phyloP scores from a whole-genome alignment of 2,888 invertebrate genomes.

The Diarsia mendica region DNA sequence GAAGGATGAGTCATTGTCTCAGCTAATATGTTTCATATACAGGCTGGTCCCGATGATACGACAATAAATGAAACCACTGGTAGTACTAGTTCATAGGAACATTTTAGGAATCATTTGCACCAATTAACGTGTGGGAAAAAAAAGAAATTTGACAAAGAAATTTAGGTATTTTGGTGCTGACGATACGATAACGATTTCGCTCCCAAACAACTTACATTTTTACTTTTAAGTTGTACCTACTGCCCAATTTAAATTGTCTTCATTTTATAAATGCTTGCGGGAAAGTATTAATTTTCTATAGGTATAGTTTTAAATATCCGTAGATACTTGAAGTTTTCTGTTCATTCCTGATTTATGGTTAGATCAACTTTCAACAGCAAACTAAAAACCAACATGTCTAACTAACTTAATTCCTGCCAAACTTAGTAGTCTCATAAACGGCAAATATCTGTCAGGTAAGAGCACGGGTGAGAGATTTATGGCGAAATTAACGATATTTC shows the following conservation, averaged over 20 bases:
- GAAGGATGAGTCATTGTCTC: slow-evolving; percentile 4
- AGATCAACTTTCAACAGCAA: background rate
- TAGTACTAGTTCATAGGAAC: too few relatives aligned
- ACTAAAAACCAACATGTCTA: background rate
- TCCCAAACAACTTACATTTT: background rate
- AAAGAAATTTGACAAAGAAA: too few relatives aligned
- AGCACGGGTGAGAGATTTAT: too few relatives aligned
- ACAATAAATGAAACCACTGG: too few relatives aligned
- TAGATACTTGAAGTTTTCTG: background rate
- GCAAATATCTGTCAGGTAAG: background rate
- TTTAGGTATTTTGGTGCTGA: too few relatives aligned
- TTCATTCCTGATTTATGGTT: background rate
- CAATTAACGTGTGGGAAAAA: too few relatives aligned
- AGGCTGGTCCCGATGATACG: too few relatives aligned
- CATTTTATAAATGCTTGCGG: background rate
- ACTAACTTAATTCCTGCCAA: background rate
- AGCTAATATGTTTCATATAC: background rate
- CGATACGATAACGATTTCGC: too few relatives aligned
- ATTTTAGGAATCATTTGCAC: too few relatives aligned
- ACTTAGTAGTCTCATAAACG: background rate
- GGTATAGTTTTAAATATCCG: background rate
- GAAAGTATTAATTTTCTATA: background rate
- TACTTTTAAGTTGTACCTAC: background rate
- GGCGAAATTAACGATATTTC: too few relatives aligned
- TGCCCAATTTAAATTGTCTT: background rate